phyloP scores from a whole-genome alignment of 2,888 invertebrate genomes.

The Drymonia ruficornis region DNA sequence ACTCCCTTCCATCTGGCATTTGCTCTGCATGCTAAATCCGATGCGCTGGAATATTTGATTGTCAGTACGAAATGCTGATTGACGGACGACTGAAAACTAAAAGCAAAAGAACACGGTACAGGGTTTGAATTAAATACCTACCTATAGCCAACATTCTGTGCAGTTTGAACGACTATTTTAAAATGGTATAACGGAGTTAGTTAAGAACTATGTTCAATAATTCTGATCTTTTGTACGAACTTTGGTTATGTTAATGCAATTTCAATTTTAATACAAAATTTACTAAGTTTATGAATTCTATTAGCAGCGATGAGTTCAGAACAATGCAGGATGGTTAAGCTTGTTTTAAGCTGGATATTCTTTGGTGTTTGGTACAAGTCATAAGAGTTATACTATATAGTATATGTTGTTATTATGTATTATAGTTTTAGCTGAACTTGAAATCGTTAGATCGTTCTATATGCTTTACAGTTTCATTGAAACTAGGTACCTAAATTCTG shows the following conservation, averaged over 20 bases:
- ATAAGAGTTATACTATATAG: constrained; percentile 11
- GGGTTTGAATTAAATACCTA: too few species aligned
- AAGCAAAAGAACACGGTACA: not conserved
- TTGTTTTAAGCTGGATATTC: constrained; percentile 62
- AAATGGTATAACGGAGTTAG: too few species aligned
- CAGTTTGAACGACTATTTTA: too few species aligned
- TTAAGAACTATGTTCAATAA: too few species aligned
- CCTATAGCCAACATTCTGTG: too few species aligned
- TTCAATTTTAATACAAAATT: not conserved
- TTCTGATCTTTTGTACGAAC: not conserved
- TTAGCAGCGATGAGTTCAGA: constrained; percentile 60
- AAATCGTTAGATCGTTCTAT: too few species aligned
- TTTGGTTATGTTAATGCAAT: not conserved
- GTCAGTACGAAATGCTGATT: constrained; percentile 13
- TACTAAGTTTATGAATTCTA: constrained; percentile 51
- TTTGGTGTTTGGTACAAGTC: constrained; percentile 43
- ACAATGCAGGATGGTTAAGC: constrained; percentile 62
- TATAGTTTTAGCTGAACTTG: not conserved
- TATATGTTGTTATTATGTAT: not conserved
- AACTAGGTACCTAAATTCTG: too few species aligned
- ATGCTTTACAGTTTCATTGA: too few species aligned
- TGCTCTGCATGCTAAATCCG: too few species aligned
- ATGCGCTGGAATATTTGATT: constrained; percentile 7
- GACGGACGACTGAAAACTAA: constrained; percentile 16
- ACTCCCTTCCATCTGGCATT: too few species aligned